Evolutionary conservation across 2,113 vertebrate genomes (phyloP).

Genomic region (Oreotrochilus melanogaster): DNA sequence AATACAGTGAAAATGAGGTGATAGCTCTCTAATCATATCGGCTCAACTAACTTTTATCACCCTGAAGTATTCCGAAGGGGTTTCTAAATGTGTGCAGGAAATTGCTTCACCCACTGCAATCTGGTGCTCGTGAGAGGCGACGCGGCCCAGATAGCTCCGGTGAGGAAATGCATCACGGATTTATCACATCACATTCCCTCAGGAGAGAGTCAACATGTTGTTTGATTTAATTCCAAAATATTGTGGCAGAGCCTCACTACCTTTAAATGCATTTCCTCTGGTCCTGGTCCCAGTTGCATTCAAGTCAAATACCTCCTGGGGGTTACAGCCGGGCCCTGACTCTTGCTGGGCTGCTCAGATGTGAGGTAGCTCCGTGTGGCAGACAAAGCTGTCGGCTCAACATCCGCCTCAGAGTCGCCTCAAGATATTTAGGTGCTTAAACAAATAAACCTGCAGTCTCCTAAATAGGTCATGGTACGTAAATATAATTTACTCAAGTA

Average conservation of each 20-base stretch:
- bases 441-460: background rate
- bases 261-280: background rate
- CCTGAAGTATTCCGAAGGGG: background rate
- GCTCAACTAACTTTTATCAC: background rate
- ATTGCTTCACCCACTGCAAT: constrained; percentile 22
- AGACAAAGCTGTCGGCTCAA: background rate
- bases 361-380: background rate
- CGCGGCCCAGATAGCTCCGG: background rate
- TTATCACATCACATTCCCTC: background rate
- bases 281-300: background rate
- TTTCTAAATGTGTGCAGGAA: background rate
- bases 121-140: background rate
- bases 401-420: background rate
- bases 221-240: constrained; percentile 19
- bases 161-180: background rate
- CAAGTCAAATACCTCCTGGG: background rate
- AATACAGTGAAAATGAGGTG: constrained; percentile 11
- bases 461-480: background rate
- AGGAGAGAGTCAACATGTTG: background rate
- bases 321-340: background rate
- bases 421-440: background rate
- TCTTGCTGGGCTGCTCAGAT: rapidly evolving
- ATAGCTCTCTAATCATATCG: background rate
- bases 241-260: background rate
- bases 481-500: background rate